Conservation (phyloP, 1,140 invertebrate species). For the Lasioglossum albipes region DNA sequence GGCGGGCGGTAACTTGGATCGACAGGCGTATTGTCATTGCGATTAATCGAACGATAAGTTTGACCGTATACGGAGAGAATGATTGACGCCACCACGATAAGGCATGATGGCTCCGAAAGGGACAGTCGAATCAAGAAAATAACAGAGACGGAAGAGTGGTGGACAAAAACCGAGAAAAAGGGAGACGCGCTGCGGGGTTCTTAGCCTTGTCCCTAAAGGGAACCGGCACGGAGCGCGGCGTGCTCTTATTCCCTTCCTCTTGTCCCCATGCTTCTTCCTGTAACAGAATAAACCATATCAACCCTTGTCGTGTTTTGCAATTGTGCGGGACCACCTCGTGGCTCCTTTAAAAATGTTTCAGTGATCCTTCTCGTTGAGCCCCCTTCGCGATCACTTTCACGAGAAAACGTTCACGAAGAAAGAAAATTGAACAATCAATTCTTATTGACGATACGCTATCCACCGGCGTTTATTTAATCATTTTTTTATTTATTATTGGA, state of each 20-base stretch:
- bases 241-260: conserved; percentile 17
- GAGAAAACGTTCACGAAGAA: too few relatives aligned
- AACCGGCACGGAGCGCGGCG: background rate
- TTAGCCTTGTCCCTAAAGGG: conserved; percentile 52
- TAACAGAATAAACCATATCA: conserved; percentile 42
- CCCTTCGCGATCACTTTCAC: too few relatives aligned
- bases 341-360: conserved; percentile 9
- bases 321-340: conserved; percentile 26
- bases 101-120: conserved; percentile 57
- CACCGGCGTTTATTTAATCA: too few relatives aligned
- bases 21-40: conserved; percentile 66
- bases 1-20: conserved; percentile 57
- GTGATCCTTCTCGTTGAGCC: background rate
- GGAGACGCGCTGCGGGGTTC: conserved; percentile 43
- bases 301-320: conserved; percentile 24
- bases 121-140: conserved; percentile 37
- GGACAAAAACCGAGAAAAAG: conserved; percentile 31
- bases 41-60: conserved; percentile 70
- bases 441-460: too few relatives aligned
- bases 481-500: too few relatives aligned
- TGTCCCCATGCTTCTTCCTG: background rate
- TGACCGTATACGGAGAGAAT: conserved; percentile 55
- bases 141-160: conserved; percentile 21
- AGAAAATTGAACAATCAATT: too few relatives aligned
- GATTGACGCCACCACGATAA: conserved; percentile 67